Evolutionary conservation across 53 echinoderm and acorn worm genomes (phyloP).

Genomic region (Stichopus horrens): DNA sequence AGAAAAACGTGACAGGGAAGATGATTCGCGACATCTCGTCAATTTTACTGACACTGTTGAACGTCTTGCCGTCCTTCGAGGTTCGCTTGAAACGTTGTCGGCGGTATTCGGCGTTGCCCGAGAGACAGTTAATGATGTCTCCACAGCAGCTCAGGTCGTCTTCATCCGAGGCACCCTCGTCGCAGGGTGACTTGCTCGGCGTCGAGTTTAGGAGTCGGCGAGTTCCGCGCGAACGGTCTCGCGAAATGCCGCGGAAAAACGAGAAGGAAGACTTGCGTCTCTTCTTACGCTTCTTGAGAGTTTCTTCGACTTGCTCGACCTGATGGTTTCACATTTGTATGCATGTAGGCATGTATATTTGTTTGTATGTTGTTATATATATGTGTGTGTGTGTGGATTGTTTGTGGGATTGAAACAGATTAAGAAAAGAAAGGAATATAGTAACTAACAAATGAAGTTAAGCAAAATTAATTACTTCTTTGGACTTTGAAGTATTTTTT

Average conservation of each 20-base stretch:
- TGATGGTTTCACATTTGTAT: neutral
- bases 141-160: constrained; percentile 52
- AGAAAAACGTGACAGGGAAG: constrained; percentile 77
- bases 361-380: neutral
- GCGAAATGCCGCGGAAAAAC: constrained; percentile 70
- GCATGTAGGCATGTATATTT: neutral
- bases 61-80: constrained; percentile 69
- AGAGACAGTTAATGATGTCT: constrained; percentile 78
- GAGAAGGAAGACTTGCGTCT: constrained; percentile 54
- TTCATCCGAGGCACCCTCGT: constrained; percentile 38
- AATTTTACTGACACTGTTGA: constrained; percentile 93
- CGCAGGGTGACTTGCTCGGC: constrained; percentile 28
- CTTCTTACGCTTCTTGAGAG: constrained; percentile 68
- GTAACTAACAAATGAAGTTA: no score
- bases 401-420: no score
- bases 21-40: constrained; percentile 77
- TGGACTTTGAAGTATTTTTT: no score
- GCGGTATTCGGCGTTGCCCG: constrained; percentile 84
- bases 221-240: constrained; percentile 8
- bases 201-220: constrained; percentile 43
- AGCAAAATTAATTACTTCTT: no score
- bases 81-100: constrained; percentile 61
- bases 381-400: neutral
- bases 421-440: no score
- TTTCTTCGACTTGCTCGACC: constrained; percentile 86